Conservation (phyloP, 2,113 vertebrate genomes). For the Festucalex cinctus region DNA sequence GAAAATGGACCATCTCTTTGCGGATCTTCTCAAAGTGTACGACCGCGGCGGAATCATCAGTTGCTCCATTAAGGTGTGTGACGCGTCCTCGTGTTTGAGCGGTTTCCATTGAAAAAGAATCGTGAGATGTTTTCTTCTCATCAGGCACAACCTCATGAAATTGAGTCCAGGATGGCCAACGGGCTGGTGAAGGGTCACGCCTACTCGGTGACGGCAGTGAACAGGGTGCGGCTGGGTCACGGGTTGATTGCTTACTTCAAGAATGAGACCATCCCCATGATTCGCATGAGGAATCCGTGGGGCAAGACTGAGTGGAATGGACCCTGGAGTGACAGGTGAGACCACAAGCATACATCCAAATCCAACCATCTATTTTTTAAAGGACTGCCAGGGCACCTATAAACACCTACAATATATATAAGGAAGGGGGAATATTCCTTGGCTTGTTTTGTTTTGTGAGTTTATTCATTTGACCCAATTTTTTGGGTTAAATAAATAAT, state of each 20-base stretch:
- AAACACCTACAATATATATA: no score
- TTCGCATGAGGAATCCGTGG: constrained; percentile 93
- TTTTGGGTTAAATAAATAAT: no score
- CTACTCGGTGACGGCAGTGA: constrained; percentile 85
- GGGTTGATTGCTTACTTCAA: constrained; percentile 75
- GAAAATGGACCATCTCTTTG: constrained; percentile 81
- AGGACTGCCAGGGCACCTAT: neutral
- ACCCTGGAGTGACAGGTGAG: constrained; percentile 90
- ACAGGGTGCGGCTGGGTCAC: constrained; percentile 78
- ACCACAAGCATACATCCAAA: neutral
- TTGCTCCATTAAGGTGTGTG: constrained; percentile 75
- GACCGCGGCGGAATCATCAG: constrained; percentile 85
- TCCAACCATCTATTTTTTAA: neutral
- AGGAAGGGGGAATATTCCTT: no score
- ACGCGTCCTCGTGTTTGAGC: neutral
- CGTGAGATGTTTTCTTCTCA: neutral
- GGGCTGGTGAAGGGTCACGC: constrained; percentile 87
- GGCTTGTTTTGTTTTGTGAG: no score
- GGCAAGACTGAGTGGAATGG: constrained; percentile 89
- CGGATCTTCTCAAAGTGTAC: constrained; percentile 81
- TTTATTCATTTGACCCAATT: no score
- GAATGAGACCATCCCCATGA: constrained; percentile 82
- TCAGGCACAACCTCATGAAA: constrained; percentile 65
- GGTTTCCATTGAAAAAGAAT: neutral
- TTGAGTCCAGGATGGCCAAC: constrained; percentile 69